Evolutionary conservation across 2,113 vertebrate species (phyloP).

Genomic region (Coturnix japonica): DNA sequence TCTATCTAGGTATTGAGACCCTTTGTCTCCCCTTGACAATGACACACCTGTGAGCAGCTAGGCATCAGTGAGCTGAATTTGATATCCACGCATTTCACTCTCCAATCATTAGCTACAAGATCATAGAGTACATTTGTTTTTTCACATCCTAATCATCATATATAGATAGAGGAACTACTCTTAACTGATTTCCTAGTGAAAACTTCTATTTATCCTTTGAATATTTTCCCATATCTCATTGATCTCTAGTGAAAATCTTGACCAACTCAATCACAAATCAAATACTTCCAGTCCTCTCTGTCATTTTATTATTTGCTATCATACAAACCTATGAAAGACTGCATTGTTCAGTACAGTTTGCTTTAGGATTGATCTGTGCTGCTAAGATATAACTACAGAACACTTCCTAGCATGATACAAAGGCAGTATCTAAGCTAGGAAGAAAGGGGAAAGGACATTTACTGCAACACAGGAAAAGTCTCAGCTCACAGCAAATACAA

Average conservation of each 20-base stretch:
- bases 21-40: not conserved
- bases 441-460: not conserved
- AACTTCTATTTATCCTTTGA: not conserved
- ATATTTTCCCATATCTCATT: not conserved
- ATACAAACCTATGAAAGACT: not conserved
- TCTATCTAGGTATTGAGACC: not conserved
- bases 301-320: not conserved
- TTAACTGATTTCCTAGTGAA: not conserved
- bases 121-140: not conserved
- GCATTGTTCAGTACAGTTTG: not conserved
- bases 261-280: not conserved
- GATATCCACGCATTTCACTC: not conserved
- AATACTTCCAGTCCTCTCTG: not conserved
- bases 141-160: rapidly evolving
- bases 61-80: not conserved
- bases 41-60: not conserved
- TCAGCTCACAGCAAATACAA: not conserved
- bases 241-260: not conserved
- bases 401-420: not conserved
- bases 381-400: not conserved
- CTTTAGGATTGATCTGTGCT: not conserved
- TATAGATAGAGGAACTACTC: not conserved
- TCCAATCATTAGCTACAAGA: not conserved
- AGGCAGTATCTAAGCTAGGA: not conserved
- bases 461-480: not conserved